phyloP scores from a whole-genome alignment of 2,888 invertebrate species.

The Campopleginae sp. region DNA sequence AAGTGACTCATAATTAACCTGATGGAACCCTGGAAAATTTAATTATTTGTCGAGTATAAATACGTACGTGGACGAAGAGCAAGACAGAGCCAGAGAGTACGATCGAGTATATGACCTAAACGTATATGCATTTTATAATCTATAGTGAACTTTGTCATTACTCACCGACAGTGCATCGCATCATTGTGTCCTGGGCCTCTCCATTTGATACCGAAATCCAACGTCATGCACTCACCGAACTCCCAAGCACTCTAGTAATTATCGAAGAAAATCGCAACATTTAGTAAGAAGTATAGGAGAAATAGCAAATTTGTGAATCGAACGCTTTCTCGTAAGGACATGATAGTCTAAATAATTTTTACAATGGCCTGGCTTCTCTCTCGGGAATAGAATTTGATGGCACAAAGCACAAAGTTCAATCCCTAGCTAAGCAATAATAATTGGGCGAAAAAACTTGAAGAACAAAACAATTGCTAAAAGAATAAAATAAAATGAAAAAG shows the following conservation, averaged over 20 bases:
- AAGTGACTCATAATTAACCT: constrained; percentile 81
- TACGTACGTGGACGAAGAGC: constrained; percentile 52
- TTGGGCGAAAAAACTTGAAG: neutral
- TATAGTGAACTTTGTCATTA: constrained; percentile 24
- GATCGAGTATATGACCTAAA: constrained; percentile 23
- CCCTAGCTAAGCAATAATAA: neutral
- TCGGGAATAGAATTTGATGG: neutral
- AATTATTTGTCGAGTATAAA: constrained; percentile 76
- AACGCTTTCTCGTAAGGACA: neutral
- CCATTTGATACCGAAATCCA: neutral
- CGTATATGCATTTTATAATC: constrained; percentile 7
- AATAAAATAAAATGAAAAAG: neutral
- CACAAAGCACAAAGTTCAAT: neutral
- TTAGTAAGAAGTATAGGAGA: neutral
- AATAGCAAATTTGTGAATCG: neutral
- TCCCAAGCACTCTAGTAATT: neutral
- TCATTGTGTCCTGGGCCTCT: constrained; percentile 4
- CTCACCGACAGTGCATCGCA: constrained; percentile 35
- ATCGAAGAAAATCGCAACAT: neutral
- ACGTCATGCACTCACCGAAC: neutral
- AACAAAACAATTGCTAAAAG: neutral
- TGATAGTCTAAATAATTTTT: neutral
- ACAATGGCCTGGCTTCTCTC: neutral
- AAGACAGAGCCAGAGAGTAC: constrained; percentile 34
- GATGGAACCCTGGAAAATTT: constrained; percentile 77